Percentiles rank a stretch among this genome's conserved stretches.
Evolutionary conservation across 2,888 invertebrate species (phyloP).

Genomic region (Melipona beecheii): DNA sequence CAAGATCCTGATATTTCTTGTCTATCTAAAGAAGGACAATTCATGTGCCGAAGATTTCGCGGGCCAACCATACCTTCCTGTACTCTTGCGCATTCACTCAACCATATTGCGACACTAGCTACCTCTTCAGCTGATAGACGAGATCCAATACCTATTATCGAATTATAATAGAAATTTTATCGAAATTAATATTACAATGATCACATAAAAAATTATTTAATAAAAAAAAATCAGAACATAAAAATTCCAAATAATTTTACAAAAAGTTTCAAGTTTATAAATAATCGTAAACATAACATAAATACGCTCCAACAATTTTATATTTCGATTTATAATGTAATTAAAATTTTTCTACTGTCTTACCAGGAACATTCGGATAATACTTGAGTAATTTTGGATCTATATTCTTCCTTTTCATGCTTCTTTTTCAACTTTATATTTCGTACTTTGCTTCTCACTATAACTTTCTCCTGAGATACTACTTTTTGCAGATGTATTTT

Average conservation of each 20-base stretch:
- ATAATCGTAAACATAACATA: neutral
- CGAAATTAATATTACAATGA: neutral
- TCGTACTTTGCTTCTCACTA: conserved; percentile 20
- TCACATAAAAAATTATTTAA: neutral
- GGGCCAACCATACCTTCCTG: conserved; percentile 90
- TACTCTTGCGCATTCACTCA: conserved; percentile 84
- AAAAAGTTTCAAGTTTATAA: neutral
- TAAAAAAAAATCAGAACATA: neutral
- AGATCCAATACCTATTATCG: conserved; percentile 78
- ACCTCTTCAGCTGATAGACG: conserved; percentile 77
- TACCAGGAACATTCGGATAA: conserved; percentile 79
- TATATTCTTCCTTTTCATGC: conserved; percentile 22
- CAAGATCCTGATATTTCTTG: conserved; percentile 37
- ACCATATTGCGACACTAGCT: conserved; percentile 79
- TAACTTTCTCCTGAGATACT: conserved; percentile 7
- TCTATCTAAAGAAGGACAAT: conserved; percentile 88
- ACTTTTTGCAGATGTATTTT: conserved; percentile 22
- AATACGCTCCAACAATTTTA: neutral
- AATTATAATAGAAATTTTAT: neutral
- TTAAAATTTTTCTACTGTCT: conserved; percentile 6
- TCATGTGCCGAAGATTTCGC: conserved; percentile 88
- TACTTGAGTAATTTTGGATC: conserved; percentile 62
- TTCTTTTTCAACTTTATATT: conserved; percentile 1
- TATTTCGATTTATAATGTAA: neutral
- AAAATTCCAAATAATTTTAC: neutral